Evolutionary conservation across 1,140 invertebrate species (phyloP).

Genomic region (Pseudomyrmex cubaensis): DNA sequence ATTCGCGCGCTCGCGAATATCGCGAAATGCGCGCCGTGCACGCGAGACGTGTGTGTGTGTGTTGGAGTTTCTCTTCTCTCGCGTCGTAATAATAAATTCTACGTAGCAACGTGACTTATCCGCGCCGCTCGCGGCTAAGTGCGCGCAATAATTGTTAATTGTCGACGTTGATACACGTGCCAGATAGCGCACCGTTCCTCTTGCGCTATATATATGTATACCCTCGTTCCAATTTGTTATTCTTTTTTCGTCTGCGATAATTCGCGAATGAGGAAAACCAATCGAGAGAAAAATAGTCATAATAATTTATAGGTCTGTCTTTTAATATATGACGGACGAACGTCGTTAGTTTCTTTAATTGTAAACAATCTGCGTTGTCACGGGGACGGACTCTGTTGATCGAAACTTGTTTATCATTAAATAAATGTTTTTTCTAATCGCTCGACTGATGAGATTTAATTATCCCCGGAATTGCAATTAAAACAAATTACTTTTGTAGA

Average conservation of each 20-base stretch:
- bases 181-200: slow-evolving; percentile 59
- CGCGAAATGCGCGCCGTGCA: background rate
- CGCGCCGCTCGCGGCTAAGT: slow-evolving; percentile 66
- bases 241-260: slow-evolving; percentile 59
- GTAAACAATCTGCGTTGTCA: background rate
- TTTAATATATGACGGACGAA: background rate
- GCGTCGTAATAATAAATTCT: slow-evolving; percentile 81
- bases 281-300: background rate
- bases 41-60: slow-evolving; percentile 11
- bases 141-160: slow-evolving; percentile 81
- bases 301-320: background rate
- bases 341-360: background rate
- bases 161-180: slow-evolving; percentile 71
- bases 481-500: background rate
- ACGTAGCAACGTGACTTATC: slow-evolving; percentile 81
- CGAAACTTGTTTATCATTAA: background rate
- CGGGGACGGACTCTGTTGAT: background rate
- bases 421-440: slow-evolving; percentile 18
- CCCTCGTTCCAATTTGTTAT: slow-evolving; percentile 45
- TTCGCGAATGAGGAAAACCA: slow-evolving; percentile 55
- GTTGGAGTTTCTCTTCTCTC: background rate
- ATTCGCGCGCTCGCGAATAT: slow-evolving; percentile 27
- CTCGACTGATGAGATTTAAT: background rate
- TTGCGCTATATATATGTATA: slow-evolving; percentile 9
- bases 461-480: background rate